A percentile compares a stretch with the other conserved stretches of the same genome.
Conservation (phyloP, 2,113 vertebrate genomes). For the Fregetta grallaria region DNA sequence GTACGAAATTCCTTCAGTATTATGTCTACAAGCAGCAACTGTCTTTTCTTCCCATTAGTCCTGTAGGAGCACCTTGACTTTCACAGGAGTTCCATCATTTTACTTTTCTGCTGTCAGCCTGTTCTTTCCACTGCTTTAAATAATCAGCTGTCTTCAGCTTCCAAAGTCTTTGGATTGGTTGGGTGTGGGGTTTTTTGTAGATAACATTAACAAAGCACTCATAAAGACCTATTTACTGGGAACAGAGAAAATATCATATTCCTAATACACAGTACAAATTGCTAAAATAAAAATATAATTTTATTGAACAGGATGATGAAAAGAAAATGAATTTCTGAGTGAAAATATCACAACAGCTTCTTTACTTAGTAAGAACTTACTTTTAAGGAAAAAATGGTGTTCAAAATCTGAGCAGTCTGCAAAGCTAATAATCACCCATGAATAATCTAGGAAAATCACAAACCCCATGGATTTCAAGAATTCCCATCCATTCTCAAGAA, state of each 20-base stretch:
- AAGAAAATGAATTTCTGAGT: not conserved
- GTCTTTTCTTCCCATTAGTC: not conserved
- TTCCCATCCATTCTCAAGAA: not conserved
- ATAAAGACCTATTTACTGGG: not conserved
- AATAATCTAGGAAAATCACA: not conserved
- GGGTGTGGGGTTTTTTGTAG: not conserved
- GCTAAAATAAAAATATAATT: not conserved
- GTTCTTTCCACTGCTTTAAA: not conserved
- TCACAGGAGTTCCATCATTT: not conserved
- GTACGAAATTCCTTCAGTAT: not conserved
- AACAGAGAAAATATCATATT: not conserved
- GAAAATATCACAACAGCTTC: not conserved
- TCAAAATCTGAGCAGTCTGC: not conserved
- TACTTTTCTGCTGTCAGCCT: not conserved
- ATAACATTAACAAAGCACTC: not conserved
- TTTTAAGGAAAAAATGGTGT: not conserved
- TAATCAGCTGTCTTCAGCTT: not conserved
- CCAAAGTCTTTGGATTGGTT: not conserved
- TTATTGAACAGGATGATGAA: not conserved
- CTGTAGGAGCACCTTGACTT: not conserved
- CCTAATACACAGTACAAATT: not conserved
- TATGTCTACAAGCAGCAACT: not conserved
- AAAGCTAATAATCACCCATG: not conserved
- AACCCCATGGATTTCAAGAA: not conserved
- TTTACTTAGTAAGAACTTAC: not conserved